Percentiles rank a stretch among this genome's conserved stretches.
Conservation (phyloP, 2,888 invertebrate species). For the Gandaritis pyraliata region DNA sequence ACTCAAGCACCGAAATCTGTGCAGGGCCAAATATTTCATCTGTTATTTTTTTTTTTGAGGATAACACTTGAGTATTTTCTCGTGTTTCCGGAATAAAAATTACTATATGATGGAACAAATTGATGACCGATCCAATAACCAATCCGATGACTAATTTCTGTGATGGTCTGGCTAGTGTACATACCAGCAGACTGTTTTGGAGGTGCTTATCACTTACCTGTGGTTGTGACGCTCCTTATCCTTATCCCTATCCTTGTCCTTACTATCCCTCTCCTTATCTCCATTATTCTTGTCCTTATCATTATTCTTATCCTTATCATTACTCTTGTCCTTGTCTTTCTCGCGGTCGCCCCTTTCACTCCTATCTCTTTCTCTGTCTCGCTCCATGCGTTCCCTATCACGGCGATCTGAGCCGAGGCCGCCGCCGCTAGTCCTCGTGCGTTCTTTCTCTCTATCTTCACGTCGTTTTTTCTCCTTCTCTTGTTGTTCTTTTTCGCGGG, state of each 20-base stretch:
- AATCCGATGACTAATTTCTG: too few species aligned
- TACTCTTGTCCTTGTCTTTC: constrained; percentile 25
- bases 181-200: too few species aligned
- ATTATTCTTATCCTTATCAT: constrained; percentile 35
- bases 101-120: too few species aligned
- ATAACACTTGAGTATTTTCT: too few species aligned
- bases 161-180: too few species aligned
- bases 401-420: constrained; percentile 74
- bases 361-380: constrained; percentile 71
- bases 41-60: too few species aligned
- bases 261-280: constrained; percentile 29
- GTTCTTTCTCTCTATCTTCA: constrained; percentile 75
- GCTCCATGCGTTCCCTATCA: constrained; percentile 75
- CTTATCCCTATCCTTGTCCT: constrained; percentile 33
- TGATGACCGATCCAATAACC: too few species aligned
- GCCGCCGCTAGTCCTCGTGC: constrained; percentile 61
- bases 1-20: too few species aligned
- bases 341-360: constrained; percentile 46
- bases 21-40: too few species aligned
- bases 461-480: constrained; percentile 79
- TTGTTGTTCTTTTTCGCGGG: constrained; percentile 86
- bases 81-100: too few species aligned
- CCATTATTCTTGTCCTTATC: constrained; percentile 27
- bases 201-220: constrained; percentile 26
- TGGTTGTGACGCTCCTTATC: constrained; percentile 44